These are phyloP conservation scores for Spheniscus humboldti DNA, from an alignment of 2,797 vertebrate species.

Conservation along the genomic window DNA sequence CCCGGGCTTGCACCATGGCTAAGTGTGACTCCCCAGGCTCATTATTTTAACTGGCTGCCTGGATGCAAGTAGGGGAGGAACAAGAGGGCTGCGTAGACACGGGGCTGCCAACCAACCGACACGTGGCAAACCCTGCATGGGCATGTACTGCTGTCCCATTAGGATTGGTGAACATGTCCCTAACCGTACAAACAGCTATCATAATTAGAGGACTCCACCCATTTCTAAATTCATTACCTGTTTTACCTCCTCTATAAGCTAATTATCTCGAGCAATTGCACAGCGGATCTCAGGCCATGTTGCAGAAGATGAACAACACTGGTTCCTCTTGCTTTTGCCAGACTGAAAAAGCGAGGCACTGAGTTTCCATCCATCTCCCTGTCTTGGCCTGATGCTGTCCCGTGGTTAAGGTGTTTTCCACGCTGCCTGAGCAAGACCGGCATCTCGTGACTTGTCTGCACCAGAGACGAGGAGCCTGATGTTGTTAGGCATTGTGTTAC, in stretches of 20 bases:
- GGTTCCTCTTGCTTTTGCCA: not conserved
- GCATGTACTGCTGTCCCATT: not conserved
- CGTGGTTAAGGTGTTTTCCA: not conserved
- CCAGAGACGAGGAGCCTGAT: not conserved
- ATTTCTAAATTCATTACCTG: not conserved
- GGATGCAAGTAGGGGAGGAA: not conserved
- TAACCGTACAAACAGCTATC: not conserved
- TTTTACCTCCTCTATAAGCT: not conserved
- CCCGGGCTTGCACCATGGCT: not conserved
- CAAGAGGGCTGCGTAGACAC: not conserved
- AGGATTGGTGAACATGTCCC: fast-evolving
- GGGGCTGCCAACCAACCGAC: not conserved
- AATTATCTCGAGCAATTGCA: not conserved
- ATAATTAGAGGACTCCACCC: not conserved
- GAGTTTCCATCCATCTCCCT: not conserved
- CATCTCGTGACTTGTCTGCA: not conserved
- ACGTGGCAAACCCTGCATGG: not conserved
- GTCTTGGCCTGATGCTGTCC: not conserved
- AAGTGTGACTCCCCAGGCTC: not conserved
- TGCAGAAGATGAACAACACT: not conserved
- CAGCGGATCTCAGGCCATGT: not conserved
- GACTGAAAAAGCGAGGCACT: not conserved
- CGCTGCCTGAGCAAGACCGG: not conserved
- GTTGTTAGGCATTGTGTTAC: not conserved
- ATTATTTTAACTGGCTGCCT: not conserved